A percentile compares a stretch with the other conserved stretches of the same genome.
phyloP scores from a whole-genome alignment of 2,797 vertebrate species.

The Phyllotis vaccarum region DNA sequence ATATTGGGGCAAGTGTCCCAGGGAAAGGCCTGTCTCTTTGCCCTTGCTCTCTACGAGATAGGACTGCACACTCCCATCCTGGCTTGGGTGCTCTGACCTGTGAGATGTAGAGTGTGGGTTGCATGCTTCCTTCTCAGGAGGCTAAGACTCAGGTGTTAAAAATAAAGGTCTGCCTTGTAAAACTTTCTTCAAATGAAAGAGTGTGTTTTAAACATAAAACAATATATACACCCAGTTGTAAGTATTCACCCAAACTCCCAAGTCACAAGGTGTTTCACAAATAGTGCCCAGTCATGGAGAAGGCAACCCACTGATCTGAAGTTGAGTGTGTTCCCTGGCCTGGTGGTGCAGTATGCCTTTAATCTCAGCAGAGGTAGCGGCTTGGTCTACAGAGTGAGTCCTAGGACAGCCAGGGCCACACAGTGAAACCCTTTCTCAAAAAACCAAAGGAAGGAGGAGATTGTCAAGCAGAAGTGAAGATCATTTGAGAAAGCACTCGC shows the following conservation, averaged over 20 bases:
- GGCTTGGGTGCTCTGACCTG: neutral
- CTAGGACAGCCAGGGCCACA: neutral
- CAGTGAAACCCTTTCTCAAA: neutral
- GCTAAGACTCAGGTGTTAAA: slow-evolving; percentile 11
- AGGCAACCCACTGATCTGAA: neutral
- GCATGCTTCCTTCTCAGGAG: neutral
- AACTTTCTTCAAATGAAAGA: slow-evolving; percentile 11
- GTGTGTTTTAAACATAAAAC: slow-evolving; percentile 44
- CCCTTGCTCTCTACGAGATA: neutral
- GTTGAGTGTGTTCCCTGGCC: neutral
- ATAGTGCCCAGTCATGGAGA: neutral
- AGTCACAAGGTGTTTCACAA: neutral
- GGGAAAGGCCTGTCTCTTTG: neutral
- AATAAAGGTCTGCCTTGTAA: neutral
- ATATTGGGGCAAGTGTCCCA: neutral
- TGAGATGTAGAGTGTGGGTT: neutral
- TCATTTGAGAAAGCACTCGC: slow-evolving; percentile 1
- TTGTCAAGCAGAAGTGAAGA: slow-evolving; percentile 35
- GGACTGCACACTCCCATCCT: neutral
- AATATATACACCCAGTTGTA: slow-evolving; percentile 40
- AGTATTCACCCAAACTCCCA: slow-evolving; percentile 22
- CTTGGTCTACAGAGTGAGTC: neutral
- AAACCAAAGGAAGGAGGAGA: neutral
- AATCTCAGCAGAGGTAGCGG: neutral
- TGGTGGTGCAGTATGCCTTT: neutral